Evolutionary conservation across 2,113 vertebrate species (phyloP).

Genomic region (Cinclus mexicanus): DNA sequence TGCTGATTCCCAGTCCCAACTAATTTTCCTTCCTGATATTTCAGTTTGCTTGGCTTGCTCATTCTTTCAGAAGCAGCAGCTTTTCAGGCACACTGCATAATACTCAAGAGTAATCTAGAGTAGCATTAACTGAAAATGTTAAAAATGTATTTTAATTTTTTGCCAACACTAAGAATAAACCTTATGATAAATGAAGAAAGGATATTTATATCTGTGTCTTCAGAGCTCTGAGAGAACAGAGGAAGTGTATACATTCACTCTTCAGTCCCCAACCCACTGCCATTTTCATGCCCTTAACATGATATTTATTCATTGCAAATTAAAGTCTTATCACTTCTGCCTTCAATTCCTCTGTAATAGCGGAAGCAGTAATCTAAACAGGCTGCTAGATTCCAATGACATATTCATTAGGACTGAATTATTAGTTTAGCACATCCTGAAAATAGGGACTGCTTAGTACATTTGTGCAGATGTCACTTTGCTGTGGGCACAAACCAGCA

Average conservation of each 20-base stretch:
- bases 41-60: not conserved
- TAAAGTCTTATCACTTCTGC: constrained; percentile 63
- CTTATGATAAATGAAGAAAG: not conserved
- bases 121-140: not conserved
- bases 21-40: not conserved
- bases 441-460: constrained; percentile 68
- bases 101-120: not conserved
- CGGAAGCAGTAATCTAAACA: constrained; percentile 72
- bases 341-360: constrained; percentile 61
- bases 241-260: constrained; percentile 5
- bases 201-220: constrained; percentile 3
- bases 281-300: constrained; percentile 64
- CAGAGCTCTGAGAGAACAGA: not conserved
- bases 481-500: constrained; percentile 55
- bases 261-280: not conserved
- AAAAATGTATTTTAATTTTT: constrained; percentile 36
- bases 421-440: constrained; percentile 75
- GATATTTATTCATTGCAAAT: constrained; percentile 74
- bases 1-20: not conserved
- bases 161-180: constrained; percentile 8
- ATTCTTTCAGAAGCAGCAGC: not conserved
- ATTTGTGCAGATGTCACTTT: constrained; percentile 75
- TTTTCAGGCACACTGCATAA: not conserved
- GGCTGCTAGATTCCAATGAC: constrained; percentile 70
- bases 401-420: constrained; percentile 79